Evolutionary conservation across 2,113 vertebrate species (phyloP).

Genomic region (Mustela lutreola): DNA sequence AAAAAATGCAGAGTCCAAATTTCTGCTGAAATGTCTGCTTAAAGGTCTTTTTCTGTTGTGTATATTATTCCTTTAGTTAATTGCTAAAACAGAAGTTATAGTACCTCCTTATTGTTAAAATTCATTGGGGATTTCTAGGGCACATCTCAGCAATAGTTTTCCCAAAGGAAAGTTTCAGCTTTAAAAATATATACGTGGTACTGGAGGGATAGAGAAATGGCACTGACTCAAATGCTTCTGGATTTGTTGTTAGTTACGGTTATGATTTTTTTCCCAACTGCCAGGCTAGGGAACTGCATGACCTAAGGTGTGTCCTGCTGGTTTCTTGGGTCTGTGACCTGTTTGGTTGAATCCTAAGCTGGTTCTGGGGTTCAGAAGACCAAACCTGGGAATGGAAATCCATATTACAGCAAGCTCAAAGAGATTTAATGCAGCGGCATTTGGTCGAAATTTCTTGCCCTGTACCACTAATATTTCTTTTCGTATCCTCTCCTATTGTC

Average conservation of each 20-base stretch:
- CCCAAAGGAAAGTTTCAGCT: background rate
- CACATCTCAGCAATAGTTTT: background rate
- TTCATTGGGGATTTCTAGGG: background rate
- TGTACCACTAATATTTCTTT: background rate
- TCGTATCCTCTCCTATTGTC: background rate
- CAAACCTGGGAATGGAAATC: background rate
- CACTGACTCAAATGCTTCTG: background rate
- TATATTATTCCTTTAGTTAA: background rate
- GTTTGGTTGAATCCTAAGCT: background rate
- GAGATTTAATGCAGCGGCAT: background rate
- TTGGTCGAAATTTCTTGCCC: background rate
- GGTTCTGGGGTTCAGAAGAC: background rate
- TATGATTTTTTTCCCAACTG: background rate
- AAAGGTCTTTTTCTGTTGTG: background rate
- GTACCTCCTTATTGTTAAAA: background rate
- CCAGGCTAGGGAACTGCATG: background rate
- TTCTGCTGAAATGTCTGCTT: constrained; percentile 5
- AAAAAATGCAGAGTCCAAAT: constrained; percentile 35
- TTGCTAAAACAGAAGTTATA: constrained; percentile 12
- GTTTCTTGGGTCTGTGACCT: background rate
- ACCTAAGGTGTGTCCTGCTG: background rate
- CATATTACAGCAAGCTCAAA: background rate
- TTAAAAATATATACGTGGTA: background rate
- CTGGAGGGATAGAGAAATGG: background rate
- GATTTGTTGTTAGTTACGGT: background rate